Evolutionary conservation across 2,888 invertebrate genomes (phyloP), one percentile per base, ranked within the genome.

Genomic region (Sabatieria punctata): DNA sequence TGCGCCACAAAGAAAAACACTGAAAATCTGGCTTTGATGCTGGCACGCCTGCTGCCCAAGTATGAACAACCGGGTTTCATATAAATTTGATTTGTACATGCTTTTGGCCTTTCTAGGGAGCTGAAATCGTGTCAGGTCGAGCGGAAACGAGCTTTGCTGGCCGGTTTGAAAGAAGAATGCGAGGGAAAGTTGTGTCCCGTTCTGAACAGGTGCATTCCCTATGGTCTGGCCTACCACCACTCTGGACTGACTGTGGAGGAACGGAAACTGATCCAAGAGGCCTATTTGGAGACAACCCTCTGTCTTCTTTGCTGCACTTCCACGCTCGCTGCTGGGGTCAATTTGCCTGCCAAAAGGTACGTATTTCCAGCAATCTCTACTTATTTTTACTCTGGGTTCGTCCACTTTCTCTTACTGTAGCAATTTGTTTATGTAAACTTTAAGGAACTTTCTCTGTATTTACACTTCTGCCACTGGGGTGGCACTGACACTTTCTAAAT

Each of bases 281-380:
- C 38, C 19, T 38, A 11, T n/a, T 21, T 38, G 8, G 38, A 38
- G 6, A 85, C 85, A 0, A 77, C 77, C n/a, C 69, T 95, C 30
- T 82, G 78, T 50, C 81, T 88, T 26, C 75, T 95, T 52, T 85
- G 88, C 64, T 91, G 89, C 64, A 95, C 93, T 0, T 89, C 91
- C 1, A 95, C 93, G 0, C 71, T 95, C 53, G 93, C 93, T n/a
- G 91, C 93, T 22, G 93, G 93, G 2, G 88, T 95, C 25, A 95
- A 95, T 74, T 73, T 95, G 55, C 93, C 93, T 15, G 91, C 91
- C 1, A 77, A 78, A 68, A 75, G 89, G 60, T 52, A 38, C 15
- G 23, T 25, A 11, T 8, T 11, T 11, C 8, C 30, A 11, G 15
- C 15, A 30, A 30, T 11, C 8, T 11, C 8, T 30, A 11, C 30